These are phyloP conservation scores for Xestia ashworthii DNA, from an alignment of 2,888 invertebrate species.

Conservation along the genomic window DNA sequence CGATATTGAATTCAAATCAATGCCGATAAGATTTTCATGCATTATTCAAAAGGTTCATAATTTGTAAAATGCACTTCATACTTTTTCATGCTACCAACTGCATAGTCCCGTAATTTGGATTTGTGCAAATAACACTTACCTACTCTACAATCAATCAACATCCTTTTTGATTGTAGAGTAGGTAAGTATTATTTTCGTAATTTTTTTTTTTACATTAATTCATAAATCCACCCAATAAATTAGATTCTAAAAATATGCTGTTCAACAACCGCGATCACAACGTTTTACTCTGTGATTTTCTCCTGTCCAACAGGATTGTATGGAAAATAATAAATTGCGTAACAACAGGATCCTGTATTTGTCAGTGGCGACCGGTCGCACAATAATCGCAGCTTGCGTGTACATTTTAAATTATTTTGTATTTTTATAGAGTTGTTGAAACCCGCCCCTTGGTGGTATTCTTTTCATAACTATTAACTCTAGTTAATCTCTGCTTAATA, in stretches of 20 bases:
- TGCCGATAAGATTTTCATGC: neutral
- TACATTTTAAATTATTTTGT: constrained; percentile 78
- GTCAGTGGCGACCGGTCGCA: constrained; percentile 81
- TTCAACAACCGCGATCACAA: constrained; percentile 22
- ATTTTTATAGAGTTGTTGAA: constrained; percentile 74
- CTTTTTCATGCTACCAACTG: no score
- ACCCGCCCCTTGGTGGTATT: neutral
- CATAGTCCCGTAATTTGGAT: neutral
- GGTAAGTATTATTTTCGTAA: no score
- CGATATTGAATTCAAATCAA: neutral
- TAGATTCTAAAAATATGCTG: constrained; percentile 7
- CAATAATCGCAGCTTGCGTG: constrained; percentile 84
- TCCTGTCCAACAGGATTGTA: constrained; percentile 67
- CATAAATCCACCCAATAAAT: neutral
- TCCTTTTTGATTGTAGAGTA: no score
- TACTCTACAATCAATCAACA: neutral
- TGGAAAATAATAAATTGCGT: constrained; percentile 82
- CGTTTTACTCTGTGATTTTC: constrained; percentile 67
- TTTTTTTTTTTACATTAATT: neutral
- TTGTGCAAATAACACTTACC: neutral
- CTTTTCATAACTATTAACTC: no score
- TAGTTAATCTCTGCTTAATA: no score
- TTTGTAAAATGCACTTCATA: no score
- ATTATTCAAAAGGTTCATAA: neutral
- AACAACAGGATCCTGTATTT: constrained; percentile 87